phyloP scores from a whole-genome alignment of 2,113 vertebrate genomes.

The Sinocyclocheilus anophthalmus region DNA sequence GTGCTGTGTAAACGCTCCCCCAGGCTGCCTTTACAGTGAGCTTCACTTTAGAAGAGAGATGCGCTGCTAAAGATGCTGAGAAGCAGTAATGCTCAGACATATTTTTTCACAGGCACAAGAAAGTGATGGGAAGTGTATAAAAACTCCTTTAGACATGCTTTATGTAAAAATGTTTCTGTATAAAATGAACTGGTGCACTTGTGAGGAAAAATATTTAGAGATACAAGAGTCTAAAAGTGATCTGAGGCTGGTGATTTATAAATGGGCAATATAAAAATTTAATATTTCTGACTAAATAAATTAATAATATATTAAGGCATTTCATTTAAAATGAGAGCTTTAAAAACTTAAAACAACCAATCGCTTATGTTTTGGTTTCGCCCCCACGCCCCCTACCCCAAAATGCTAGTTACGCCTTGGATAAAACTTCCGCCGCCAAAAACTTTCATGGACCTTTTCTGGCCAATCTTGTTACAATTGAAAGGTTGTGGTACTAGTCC shows the following conservation, averaged over 20 bases:
- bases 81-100: neutral
- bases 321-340: neutral
- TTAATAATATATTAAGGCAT: neutral
- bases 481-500: no score
- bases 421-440: no score
- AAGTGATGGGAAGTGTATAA: slow-evolving; percentile 1
- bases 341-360: neutral
- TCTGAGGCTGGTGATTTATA: neutral
- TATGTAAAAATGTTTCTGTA: neutral
- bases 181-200: neutral
- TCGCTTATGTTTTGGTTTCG: no score
- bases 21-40: slow-evolving; percentile 42
- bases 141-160: neutral
- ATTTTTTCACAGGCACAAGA: slow-evolving; percentile 28
- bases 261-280: neutral
- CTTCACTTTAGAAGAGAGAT: neutral
- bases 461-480: no score
- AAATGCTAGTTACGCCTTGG: no score
- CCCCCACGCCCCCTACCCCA: no score
- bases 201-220: neutral
- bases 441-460: no score
- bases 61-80: slow-evolving; percentile 17
- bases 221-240: neutral
- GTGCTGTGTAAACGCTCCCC: slow-evolving; percentile 57
- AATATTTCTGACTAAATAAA: neutral